Percentiles rank a stretch among this genome's conserved stretches.
Conservation (phyloP, 30 jellyfish, hydroid and myxozoan species). For the Clytia hemisphaerica region DNA sequence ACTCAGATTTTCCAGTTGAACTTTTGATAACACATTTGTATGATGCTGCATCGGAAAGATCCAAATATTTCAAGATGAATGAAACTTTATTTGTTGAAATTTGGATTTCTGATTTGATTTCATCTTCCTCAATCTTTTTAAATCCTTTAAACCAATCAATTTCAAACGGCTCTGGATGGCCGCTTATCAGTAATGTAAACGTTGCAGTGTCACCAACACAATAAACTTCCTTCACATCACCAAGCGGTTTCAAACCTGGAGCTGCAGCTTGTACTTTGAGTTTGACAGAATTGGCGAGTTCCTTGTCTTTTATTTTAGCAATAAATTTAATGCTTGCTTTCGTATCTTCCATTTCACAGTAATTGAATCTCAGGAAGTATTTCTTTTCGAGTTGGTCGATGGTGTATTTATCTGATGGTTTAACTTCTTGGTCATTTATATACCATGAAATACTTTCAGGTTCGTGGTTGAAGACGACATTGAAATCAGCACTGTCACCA, state of each 20-base stretch:
- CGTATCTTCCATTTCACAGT: slow-evolving; percentile 6
- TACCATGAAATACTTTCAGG: neutral
- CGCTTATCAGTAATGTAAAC: slow-evolving; percentile 41
- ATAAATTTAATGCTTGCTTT: neutral
- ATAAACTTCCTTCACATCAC: slow-evolving; percentile 8
- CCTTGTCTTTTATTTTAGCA: neutral
- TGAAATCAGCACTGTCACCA: neutral
- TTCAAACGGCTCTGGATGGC: neutral
- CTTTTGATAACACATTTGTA: slow-evolving; percentile 70
- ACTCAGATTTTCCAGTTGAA: slow-evolving; percentile 51
- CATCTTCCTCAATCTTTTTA: slow-evolving; percentile 23
- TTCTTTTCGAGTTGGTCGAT: slow-evolving; percentile 6
- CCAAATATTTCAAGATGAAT: slow-evolving; percentile 36
- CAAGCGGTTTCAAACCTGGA: slow-evolving; percentile 5
- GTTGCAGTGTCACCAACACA: slow-evolving; percentile 56
- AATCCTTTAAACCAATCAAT: slow-evolving; percentile 81
- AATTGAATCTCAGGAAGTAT: slow-evolving; percentile 11
- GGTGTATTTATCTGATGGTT: slow-evolving; percentile 38
- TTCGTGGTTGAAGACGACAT: neutral
- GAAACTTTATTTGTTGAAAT: slow-evolving; percentile 21
- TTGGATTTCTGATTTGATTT: slow-evolving; percentile 32
- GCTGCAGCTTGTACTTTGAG: slow-evolving; percentile 4
- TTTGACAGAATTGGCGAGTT: neutral
- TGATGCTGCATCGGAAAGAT: slow-evolving; percentile 62
- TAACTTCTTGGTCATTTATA: slow-evolving; percentile 41